Evolutionary conservation across 2,888 invertebrate species (phyloP).

Genomic region (Epinotia bilunana): DNA sequence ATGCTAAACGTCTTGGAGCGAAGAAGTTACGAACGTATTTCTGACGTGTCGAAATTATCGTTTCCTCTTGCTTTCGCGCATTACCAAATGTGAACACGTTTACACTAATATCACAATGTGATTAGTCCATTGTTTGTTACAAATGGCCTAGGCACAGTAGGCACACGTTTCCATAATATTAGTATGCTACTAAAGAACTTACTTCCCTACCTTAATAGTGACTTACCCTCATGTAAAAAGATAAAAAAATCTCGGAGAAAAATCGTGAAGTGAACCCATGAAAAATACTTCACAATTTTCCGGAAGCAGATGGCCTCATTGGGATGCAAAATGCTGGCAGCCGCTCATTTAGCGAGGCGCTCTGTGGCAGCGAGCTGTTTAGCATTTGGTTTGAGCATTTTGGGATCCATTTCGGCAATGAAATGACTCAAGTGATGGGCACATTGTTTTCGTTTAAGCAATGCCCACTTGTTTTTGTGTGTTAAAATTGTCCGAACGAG

Average conservation of each 20-base stretch:
- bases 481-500: neutral
- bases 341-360: constrained; percentile 5
- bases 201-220: too few species aligned
- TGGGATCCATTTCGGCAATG: neutral
- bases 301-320: constrained; percentile 11
- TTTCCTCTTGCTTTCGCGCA: too few species aligned
- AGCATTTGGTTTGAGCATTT: neutral
- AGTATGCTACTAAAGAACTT: too few species aligned
- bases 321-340: neutral
- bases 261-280: neutral
- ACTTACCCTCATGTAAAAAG: too few species aligned
- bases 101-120: too few species aligned
- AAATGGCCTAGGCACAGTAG: too few species aligned
- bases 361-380: constrained; percentile 4
- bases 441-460: neutral
- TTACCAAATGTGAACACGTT: too few species aligned
- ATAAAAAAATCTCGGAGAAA: neutral
- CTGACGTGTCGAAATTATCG: too few species aligned
- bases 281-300: neutral
- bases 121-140: too few species aligned
- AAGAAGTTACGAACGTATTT: too few species aligned
- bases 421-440: neutral
- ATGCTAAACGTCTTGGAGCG: too few species aligned
- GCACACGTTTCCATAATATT: too few species aligned
- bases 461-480: neutral